Evolutionary conservation across 2,113 vertebrate species (phyloP).

Genomic region (Columbina picui): DNA sequence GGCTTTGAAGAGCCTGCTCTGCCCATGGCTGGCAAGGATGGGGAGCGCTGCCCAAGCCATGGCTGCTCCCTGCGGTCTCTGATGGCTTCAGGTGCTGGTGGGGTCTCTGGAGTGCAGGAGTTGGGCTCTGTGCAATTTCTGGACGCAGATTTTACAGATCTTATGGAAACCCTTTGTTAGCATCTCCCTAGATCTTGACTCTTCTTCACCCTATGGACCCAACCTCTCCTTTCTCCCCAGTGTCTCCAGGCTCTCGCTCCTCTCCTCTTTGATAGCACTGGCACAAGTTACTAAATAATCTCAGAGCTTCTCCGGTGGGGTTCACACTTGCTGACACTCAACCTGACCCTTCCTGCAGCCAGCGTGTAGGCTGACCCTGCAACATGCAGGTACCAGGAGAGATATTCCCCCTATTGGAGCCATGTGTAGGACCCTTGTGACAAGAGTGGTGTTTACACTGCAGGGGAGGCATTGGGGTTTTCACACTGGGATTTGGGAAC

Average conservation of each 20-base stretch:
- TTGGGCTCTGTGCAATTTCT: not conserved
- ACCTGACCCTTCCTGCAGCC: not conserved
- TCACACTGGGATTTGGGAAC: not conserved
- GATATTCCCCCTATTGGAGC: fast-evolving
- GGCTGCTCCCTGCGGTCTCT: not conserved
- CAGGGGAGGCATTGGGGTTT: not conserved
- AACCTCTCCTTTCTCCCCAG: not conserved
- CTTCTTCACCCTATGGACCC: fast-evolving
- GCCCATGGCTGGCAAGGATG: not conserved
- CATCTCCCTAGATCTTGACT: not conserved
- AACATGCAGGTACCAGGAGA: fast-evolving
- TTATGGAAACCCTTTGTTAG: fast-evolving
- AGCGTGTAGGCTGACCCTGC: not conserved
- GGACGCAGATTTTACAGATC: not conserved
- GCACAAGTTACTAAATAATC: not conserved
- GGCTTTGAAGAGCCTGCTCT: not conserved
- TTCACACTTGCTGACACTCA: fast-evolving
- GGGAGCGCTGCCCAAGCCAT: not conserved
- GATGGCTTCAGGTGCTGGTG: fast-evolving
- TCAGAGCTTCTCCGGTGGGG: fast-evolving
- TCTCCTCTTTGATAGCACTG: not conserved
- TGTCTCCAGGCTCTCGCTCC: not conserved
- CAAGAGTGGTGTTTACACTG: not conserved
- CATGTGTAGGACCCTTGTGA: not conserved
- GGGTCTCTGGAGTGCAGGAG: not conserved